Evolutionary conservation across 2,888 invertebrate species (phyloP).

Genomic region (Lithophane leautieri): DNA sequence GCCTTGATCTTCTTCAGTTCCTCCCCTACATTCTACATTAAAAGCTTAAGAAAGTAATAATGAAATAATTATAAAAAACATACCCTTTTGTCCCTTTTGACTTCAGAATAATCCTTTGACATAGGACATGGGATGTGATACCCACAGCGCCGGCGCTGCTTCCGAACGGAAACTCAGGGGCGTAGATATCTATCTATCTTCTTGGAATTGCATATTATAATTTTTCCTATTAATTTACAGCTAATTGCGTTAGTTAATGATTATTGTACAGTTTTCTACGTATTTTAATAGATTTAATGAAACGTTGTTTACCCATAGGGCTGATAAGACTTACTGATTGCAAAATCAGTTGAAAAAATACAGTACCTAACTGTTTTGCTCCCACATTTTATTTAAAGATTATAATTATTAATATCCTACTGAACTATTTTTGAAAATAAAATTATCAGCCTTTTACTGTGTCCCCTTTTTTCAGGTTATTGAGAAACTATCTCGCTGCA

Average conservation of each 20-base stretch:
- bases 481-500: slow-evolving; percentile 77
- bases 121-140: slow-evolving; percentile 55
- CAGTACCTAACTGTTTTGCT: not conserved
- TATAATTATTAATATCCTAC: not conserved
- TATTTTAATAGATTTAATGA: slow-evolving; percentile 30
- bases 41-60: not conserved
- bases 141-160: slow-evolving; percentile 60
- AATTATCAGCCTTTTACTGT: not conserved
- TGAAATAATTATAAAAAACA: not conserved
- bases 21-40: not conserved
- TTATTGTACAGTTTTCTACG: slow-evolving; percentile 19
- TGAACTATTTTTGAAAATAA: slow-evolving; percentile 5
- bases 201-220: slow-evolving; percentile 51
- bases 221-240: slow-evolving; percentile 45
- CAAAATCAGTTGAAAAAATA: slow-evolving; percentile 20
- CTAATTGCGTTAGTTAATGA: slow-evolving; percentile 19
- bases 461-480: slow-evolving; percentile 73
- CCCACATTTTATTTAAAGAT: not conserved
- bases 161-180: slow-evolving; percentile 64
- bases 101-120: slow-evolving; percentile 55
- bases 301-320: slow-evolving; percentile 11
- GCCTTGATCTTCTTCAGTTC: not conserved
- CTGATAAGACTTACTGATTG: slow-evolving; percentile 38
- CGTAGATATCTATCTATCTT: slow-evolving; percentile 56
- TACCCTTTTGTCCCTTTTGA: not conserved